Evolutionary conservation across 1,140 invertebrate genomes (phyloP), one percentile per base, ranked within the genome.

Genomic region (Drosophila triauraria): DNA sequence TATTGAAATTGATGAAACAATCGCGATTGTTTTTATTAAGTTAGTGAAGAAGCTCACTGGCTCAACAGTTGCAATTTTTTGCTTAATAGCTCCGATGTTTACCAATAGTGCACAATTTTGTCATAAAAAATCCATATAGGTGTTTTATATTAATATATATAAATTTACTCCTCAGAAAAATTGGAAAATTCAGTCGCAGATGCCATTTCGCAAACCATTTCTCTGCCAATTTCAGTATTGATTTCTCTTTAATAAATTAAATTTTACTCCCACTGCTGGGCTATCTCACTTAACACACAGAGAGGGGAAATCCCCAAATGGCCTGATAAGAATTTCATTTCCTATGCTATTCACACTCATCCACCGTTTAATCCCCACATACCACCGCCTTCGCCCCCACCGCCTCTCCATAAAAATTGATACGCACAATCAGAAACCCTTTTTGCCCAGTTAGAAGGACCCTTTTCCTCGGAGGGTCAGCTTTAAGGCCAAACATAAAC

Each of bases 311-410:
- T 76, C 74, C 74, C 74, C 51, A 76, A 76, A 57, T 64, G 74
- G 74, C 72, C 54, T 59, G 74, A 76, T 76, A 76, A 76, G 72
- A 68, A 76, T 76, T 76, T 67, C 74, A 76, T 76, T 76, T 76
- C 74, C 74, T 76, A 67, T 67, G 74, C 61, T 51, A 58, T 76
- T 76, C 74, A 76, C 74, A 76, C 74, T 56, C 71, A 20, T 62
- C 69, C 71, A 56, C 44, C 71, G 71, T 42, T 65, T 40, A 58
- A 56, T 62, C 42, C 40, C 53, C 47, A 43, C 53, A 25, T n/a
- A 25, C 53, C n/a, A 10, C 44, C 4, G 15, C 17, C 27, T 30
- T 17, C 4, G 15, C 17, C 27, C 6, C 27, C 6, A 5, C 5
- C 27, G 40, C 35, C 47, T 44, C 47, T 44, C 72, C 72, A 76